Evolutionary conservation across 23 tunicate species (phyloP), one percentile per base, ranked within the genome.

Genomic region (Oikopleura dioica): DNA sequence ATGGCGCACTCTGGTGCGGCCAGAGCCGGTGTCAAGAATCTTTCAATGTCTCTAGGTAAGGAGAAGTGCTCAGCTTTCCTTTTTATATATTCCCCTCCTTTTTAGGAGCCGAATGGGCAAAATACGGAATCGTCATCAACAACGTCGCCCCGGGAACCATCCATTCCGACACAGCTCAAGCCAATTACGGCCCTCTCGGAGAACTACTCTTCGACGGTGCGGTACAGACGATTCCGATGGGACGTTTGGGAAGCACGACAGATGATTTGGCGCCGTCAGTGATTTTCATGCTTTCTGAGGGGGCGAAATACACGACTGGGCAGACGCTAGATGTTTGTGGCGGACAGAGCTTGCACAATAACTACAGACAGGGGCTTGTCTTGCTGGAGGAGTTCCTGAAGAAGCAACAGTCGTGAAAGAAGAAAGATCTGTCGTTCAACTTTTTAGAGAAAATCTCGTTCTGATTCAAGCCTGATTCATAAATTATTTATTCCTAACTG

Each of bases 141-240:
- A 86, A 83, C 23, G 84, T 89, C 35, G 92, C 92, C 4, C 96
- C 96, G 0, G 96, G 96, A 35, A 85, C 87, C 1, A 89, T 89
- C 31, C 76, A 77, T 75, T 89, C 96, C 2, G 80, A 76, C 16
- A 89, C 92, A 0, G 96, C 96, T 32, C 80, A 35, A 4, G 82
- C 82, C 26, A 80, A 80, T 76, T 80, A 80, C 35, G 80, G 69
- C 26, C 80, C 72, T 26, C 31, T 76, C 0, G 81, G 37, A 33
- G 36, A 77, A 77, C 16, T 37, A 16, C 1, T 80, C 0, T 80
- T 80, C 38, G 80, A 80, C 28, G 37, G 58, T 24, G 44, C 80
- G 37, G 35, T 38, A 29, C 21, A 36, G 35, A 0, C 78, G 0
- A 83, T 81, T 50, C 96, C 96, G 38, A 59, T 80, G 12, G 80